Conservation (phyloP, 2,797 vertebrate genomes). For the Syngnathus rostellatus region DNA sequence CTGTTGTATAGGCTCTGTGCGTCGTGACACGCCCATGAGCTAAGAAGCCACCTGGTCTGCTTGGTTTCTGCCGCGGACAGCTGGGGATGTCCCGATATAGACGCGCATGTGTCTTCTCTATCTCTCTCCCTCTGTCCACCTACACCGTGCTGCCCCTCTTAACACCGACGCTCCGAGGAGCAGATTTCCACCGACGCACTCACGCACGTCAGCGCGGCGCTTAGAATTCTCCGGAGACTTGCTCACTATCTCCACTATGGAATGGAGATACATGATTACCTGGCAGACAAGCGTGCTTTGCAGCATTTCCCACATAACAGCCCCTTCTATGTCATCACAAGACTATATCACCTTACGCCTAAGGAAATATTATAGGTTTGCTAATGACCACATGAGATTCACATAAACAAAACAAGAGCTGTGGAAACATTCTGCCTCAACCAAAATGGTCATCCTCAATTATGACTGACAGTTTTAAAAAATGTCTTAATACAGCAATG, state of each 20-base stretch:
- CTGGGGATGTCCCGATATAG: constrained; percentile 58
- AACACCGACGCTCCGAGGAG: constrained; percentile 21
- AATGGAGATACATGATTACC: not conserved
- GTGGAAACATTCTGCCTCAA: too few relatives aligned
- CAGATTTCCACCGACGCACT: constrained; percentile 27
- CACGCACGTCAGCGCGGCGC: constrained; percentile 9
- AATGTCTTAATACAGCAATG: too few relatives aligned
- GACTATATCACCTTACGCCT: not conserved
- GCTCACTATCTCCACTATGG: not conserved
- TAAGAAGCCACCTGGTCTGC: constrained; percentile 65
- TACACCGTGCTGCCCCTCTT: constrained; percentile 23
- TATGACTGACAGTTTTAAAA: too few relatives aligned
- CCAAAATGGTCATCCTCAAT: too few relatives aligned
- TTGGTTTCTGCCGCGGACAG: constrained; percentile 60
- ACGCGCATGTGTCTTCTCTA: constrained; percentile 37
- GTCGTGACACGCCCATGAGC: constrained; percentile 39
- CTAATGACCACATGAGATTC: not conserved
- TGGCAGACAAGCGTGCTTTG: not conserved
- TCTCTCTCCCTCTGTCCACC: constrained; percentile 38
- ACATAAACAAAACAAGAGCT: too few relatives aligned
- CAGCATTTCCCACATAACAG: not conserved
- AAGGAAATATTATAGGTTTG: not conserved
- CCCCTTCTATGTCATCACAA: not conserved
- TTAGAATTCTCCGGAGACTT: constrained; percentile 5
- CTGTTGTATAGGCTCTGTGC: constrained; percentile 54